Conservation (phyloP, 2,797 vertebrate genomes). For the Scolopax rusticola region DNA sequence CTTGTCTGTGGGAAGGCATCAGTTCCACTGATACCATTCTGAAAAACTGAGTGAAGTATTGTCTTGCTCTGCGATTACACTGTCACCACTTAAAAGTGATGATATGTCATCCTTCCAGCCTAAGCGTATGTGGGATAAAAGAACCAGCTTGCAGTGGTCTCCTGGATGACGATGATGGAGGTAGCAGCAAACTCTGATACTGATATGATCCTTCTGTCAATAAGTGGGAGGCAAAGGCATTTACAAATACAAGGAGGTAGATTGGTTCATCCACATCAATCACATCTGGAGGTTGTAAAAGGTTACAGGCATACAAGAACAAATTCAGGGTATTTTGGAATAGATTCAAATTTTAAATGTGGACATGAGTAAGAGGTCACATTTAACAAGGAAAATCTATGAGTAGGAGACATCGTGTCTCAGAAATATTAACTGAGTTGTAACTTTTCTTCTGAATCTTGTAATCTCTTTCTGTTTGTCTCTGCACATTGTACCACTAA, state of each 20-base stretch:
- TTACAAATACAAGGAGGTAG: not conserved
- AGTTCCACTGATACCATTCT: not conserved
- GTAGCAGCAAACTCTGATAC: not conserved
- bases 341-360: not conserved
- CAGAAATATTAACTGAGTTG: not conserved
- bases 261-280: not conserved
- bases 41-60: not conserved
- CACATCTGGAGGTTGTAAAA: not conserved
- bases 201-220: not conserved
- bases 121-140: not conserved
- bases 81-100: not conserved
- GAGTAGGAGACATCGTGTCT: not conserved
- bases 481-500: not conserved
- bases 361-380: not conserved
- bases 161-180: not conserved
- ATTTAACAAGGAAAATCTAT: not conserved
- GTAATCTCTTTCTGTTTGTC: rapidly evolving
- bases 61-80: not conserved
- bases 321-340: not conserved
- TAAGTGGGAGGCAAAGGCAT: not conserved
- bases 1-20: not conserved
- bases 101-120: not conserved
- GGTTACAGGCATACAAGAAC: not conserved
- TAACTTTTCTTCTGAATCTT: not conserved
- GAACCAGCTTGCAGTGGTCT: not conserved